A percentile compares a stretch with the other conserved stretches of the same genome.
Conservation (phyloP, 1,140 invertebrate species). For the Theocolax elegans region DNA sequence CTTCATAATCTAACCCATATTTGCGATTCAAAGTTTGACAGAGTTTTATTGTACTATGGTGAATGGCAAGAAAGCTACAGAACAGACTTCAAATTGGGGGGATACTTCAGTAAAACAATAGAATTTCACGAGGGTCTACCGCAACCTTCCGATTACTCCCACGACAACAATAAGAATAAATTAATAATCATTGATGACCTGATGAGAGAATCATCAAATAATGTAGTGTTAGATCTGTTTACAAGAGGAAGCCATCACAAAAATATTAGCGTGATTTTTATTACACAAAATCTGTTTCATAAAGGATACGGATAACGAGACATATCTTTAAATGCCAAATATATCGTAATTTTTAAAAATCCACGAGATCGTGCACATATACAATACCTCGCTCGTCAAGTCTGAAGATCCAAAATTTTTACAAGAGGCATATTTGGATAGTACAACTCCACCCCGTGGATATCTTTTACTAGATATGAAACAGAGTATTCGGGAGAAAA, state of each 20-base stretch:
- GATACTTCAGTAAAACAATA: neutral
- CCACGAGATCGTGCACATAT: constrained; percentile 61
- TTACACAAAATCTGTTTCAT: constrained; percentile 62
- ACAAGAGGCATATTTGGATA: constrained; percentile 59
- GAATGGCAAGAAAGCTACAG: constrained; percentile 16
- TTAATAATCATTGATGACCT: constrained; percentile 56
- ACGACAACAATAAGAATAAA: constrained; percentile 40
- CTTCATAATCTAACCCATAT: neutral
- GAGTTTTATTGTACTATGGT: constrained; percentile 24
- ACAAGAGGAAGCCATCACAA: constrained; percentile 59
- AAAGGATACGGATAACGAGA: constrained; percentile 56
- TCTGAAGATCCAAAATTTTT: constrained; percentile 59
- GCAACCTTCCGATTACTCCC: constrained; percentile 23
- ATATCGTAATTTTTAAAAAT: constrained; percentile 62
- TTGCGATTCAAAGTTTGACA: neutral
- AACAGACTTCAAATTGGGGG: neutral
- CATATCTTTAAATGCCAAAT: constrained; percentile 58
- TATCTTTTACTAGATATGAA: constrained; percentile 54
- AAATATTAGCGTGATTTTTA: constrained; percentile 62
- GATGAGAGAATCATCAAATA: constrained; percentile 56
- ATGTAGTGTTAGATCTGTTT: constrained; percentile 58
- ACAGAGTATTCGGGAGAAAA: neutral
- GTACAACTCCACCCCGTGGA: constrained; percentile 52
- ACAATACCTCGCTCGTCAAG: constrained; percentile 53
- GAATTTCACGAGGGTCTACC: constrained; percentile 37